Conservation (phyloP, 2,113 vertebrate species). For the Plectropomus leopardus region DNA sequence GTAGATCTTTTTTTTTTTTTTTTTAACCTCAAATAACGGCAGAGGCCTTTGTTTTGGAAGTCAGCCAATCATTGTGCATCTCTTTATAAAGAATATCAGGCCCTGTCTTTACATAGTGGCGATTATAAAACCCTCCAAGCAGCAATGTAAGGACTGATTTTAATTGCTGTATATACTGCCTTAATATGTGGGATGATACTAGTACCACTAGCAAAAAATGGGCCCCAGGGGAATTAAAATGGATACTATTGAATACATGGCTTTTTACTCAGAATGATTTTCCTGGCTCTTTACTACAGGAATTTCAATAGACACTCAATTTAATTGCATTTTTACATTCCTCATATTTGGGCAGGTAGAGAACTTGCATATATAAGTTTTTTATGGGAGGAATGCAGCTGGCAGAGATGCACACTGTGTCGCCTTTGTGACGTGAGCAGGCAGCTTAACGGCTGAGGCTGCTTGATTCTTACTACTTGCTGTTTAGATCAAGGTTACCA, state of each 20-base stretch:
- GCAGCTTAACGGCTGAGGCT: slow-evolving; percentile 36
- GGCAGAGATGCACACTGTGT: neutral
- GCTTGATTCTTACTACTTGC: slow-evolving; percentile 24
- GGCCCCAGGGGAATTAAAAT: neutral
- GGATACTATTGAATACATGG: too few species aligned
- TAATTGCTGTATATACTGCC: neutral
- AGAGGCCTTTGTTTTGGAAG: slow-evolving; percentile 39
- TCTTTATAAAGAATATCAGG: slow-evolving; percentile 39
- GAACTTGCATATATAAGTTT: slow-evolving; percentile 12
- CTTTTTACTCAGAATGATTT: neutral
- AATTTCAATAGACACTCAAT: neutral
- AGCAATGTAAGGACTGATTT: neutral
- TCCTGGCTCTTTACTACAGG: neutral
- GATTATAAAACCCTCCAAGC: slow-evolving; percentile 42
- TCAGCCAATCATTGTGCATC: slow-evolving; percentile 23
- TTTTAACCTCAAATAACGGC: slow-evolving; percentile 43
- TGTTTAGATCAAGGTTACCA: slow-evolving; percentile 44
- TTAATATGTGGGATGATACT: too few species aligned
- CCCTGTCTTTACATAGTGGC: slow-evolving; percentile 22
- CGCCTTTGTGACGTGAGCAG: slow-evolving; percentile 12
- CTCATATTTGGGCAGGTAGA: slow-evolving; percentile 19
- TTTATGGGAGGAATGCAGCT: slow-evolving; percentile 19
- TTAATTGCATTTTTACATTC: neutral
- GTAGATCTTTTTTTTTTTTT: slow-evolving; percentile 24
- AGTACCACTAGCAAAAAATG: neutral